A percentile compares a stretch with the other conserved stretches of the same genome.
Conservation (phyloP, 2,113 vertebrate species). For the Chrysemys picta region DNA sequence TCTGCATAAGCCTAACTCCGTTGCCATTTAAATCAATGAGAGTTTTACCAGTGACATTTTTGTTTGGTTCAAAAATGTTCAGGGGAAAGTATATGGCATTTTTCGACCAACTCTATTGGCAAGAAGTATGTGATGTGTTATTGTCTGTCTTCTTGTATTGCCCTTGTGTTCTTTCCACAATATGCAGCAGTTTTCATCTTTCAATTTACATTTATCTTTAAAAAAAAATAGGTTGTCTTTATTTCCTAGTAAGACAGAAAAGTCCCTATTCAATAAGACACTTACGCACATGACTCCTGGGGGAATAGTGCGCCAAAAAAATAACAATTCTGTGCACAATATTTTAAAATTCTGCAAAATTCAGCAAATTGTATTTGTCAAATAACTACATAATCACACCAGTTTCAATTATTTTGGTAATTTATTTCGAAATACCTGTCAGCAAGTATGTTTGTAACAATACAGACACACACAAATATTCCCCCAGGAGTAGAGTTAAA, state of each 20-base stretch:
- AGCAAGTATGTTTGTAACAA: too few species aligned
- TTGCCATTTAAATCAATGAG: constrained; percentile 16
- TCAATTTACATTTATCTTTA: constrained; percentile 17
- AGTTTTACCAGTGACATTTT: background rate
- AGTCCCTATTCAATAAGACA: background rate
- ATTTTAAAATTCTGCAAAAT: too few species aligned
- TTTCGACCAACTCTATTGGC: constrained; percentile 5
- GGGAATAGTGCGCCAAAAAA: too few species aligned
- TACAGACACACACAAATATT: too few species aligned
- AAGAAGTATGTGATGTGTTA: background rate
- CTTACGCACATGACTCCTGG: background rate
- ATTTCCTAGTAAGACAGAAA: background rate
- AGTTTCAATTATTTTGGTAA: too few species aligned
- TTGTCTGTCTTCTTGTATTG: background rate
- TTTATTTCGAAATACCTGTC: too few species aligned
- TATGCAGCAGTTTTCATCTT: constrained; percentile 19
- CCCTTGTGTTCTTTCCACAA: constrained; percentile 19
- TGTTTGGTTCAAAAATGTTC: constrained; percentile 10
- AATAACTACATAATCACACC: too few species aligned
- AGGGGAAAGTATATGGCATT: background rate
- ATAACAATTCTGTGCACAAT: too few species aligned
- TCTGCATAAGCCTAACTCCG: background rate
- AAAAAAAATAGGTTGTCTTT: background rate
- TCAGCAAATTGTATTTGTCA: too few species aligned
- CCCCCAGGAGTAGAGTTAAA: too few species aligned